Evolutionary conservation across 2,888 invertebrate species (phyloP).

Genomic region (Lasiommata megera): DNA sequence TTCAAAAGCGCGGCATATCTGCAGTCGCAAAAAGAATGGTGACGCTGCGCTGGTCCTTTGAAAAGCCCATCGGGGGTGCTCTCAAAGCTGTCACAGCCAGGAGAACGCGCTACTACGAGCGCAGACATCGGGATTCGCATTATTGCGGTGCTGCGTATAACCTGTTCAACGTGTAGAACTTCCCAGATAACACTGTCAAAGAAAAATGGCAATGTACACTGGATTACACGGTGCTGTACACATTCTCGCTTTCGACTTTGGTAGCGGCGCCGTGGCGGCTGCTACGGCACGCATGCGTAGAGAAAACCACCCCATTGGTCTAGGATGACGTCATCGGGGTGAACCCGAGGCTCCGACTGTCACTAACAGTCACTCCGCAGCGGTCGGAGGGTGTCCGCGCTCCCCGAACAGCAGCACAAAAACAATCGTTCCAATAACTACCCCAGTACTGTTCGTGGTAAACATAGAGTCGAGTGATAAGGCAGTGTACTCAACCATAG

Average conservation of each 20-base stretch:
- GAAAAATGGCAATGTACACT: constrained; percentile 58
- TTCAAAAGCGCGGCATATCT: constrained; percentile 65
- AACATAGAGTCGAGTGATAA: constrained; percentile 34
- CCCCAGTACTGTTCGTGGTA: constrained; percentile 33
- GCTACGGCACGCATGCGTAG: constrained; percentile 67
- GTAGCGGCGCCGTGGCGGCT: constrained; percentile 73
- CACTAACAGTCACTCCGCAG: constrained; percentile 77
- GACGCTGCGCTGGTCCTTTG: constrained; percentile 73
- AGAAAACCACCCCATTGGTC: constrained; percentile 72
- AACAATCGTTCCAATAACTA: constrained; percentile 58
- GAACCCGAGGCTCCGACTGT: constrained; percentile 72
- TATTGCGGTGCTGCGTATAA: constrained; percentile 44
- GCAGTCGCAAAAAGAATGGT: constrained; percentile 71
- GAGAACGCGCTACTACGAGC: constrained; percentile 60
- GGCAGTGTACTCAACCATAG: constrained; percentile 24
- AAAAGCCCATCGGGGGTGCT: constrained; percentile 72
- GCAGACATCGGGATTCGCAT: constrained; percentile 49
- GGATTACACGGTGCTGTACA: constrained; percentile 39
- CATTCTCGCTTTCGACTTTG: constrained; percentile 43
- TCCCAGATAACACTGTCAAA: constrained; percentile 41
- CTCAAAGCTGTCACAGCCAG: constrained; percentile 77
- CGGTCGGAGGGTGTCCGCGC: constrained; percentile 58
- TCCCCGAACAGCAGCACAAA: constrained; percentile 48
- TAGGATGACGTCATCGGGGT: constrained; percentile 79
- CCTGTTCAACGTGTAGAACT: constrained; percentile 43